A percentile compares a stretch with the other conserved stretches of the same genome.
Evolutionary conservation across 2,888 invertebrate species (phyloP).

Genomic region (Parthenolecanium corni): DNA sequence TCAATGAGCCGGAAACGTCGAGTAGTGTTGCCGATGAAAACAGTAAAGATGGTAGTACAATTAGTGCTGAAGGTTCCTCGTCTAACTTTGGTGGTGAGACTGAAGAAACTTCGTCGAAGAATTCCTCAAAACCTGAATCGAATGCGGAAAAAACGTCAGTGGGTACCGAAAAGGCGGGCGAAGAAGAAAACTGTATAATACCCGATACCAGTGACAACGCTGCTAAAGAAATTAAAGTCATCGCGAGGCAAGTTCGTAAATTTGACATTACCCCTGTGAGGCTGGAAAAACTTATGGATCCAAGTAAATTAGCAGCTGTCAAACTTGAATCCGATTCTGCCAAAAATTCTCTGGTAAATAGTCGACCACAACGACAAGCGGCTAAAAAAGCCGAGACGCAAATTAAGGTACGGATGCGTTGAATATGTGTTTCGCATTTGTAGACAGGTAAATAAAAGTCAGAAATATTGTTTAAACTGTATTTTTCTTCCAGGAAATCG

Average conservation of each 20-base stretch:
- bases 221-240: not conserved
- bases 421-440: not conserved
- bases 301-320: not conserved
- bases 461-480: not conserved
- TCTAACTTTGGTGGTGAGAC: not conserved
- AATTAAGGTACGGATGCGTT: constrained; percentile 33
- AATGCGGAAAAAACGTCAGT: not conserved
- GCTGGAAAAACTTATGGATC: constrained; percentile 24
- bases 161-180: not conserved
- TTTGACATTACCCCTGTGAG: constrained; percentile 22
- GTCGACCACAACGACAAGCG: constrained; percentile 33
- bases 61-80: not conserved
- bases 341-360: not conserved
- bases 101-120: not conserved
- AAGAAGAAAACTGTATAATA: constrained; percentile 16
- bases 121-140: not conserved
- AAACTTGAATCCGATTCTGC: not conserved
- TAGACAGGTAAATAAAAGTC: no score
- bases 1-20: not conserved
- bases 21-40: not conserved
- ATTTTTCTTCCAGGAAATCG: constrained; percentile 29
- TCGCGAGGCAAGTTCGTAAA: not conserved
- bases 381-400: constrained; percentile 35
- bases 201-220: not conserved
- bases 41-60: not conserved